Evolutionary conservation across 2,797 vertebrate species (phyloP).

Genomic region (Echiichthys vipera): DNA sequence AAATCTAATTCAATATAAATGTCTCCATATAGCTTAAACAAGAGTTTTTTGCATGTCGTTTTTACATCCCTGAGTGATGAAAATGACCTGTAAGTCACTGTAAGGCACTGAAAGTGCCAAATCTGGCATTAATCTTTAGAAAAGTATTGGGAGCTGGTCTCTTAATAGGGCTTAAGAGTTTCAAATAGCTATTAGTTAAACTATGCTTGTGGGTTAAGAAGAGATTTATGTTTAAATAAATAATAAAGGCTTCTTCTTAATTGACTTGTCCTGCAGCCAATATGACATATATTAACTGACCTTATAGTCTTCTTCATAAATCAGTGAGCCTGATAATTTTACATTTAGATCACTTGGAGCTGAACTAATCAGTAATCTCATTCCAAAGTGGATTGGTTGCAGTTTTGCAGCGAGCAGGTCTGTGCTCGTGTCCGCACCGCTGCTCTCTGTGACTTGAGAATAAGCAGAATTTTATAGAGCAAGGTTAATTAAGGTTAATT

Average conservation of each 20-base stretch:
- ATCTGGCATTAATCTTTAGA: constrained; percentile 66
- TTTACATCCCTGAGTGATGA: constrained; percentile 27
- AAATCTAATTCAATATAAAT: no score
- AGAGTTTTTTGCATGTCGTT: background rate
- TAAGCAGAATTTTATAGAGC: constrained; percentile 52
- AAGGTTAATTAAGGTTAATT: constrained; percentile 82
- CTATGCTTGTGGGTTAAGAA: constrained; percentile 68
- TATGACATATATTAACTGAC: constrained; percentile 84
- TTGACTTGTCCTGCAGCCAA: constrained; percentile 80
- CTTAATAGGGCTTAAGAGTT: constrained; percentile 68
- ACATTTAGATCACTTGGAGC: constrained; percentile 80
- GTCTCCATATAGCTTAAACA: no score
- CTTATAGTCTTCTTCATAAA: constrained; percentile 86
- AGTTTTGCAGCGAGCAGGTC: constrained; percentile 62
- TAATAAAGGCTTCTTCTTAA: constrained; percentile 79
- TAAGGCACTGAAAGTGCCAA: constrained; percentile 29
- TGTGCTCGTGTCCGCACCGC: constrained; percentile 39
- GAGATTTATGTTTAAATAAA: constrained; percentile 82
- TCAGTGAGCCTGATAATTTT: constrained; percentile 81
- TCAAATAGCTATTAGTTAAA: constrained; percentile 73
- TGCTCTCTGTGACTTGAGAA: constrained; percentile 56
- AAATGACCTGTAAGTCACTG: no score
- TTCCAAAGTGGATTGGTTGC: constrained; percentile 70
- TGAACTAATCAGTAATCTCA: constrained; percentile 82
- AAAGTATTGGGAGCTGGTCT: constrained; percentile 55